Evolutionary conservation across 2,888 invertebrate genomes (phyloP), one percentile per base, ranked within the genome.

Genomic region (Drosophila austrosaltans): DNA sequence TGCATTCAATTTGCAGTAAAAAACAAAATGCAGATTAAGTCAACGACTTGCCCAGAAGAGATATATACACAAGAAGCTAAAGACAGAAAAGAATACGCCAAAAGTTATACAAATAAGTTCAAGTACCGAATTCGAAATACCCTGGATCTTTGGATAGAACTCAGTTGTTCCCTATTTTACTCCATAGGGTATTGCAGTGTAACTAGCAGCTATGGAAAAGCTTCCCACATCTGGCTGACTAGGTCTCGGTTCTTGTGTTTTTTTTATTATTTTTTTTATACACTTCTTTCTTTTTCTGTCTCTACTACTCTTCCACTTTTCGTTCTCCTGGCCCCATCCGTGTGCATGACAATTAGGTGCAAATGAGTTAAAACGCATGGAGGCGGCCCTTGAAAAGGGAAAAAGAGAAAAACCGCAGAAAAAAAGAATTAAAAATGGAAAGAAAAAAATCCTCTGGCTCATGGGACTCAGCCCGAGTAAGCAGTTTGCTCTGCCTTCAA

Each of bases 301-400:
- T 59, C 5, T 30, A 5, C 2, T 28, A 28, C 12, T 62, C 20
- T 39, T 57, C 64, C 57, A 22, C 22, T 32, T 16, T 12, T 60
- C 25, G 44, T 57, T 68, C 56, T 39, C 22, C 39, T 16, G 39
- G 56, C 56, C 36, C 36, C 36, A 8, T 10, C 54, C 66, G 44
- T 48, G 53, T 82, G 85, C 82, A 87, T 85, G 89, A 85, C 85
- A 85, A 85, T 89, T 87, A 82, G 87, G 87, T 85, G 89, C 76
- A 85, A 85, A 85, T 87, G 89, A 89, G 82, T 67, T 70, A 59
- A 89, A 77, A 80, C 87, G 75, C 85, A 84, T 78, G 84, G 69
- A 75, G 61, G 57, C n/a, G 57, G 76, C 74, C 81, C 79, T 79
- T 81, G 81, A 81, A 81, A 81, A 70, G 53, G 28, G 30, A 62